Evolutionary conservation across 2,797 vertebrate species (phyloP), one percentile per base, ranked within the genome.

Genomic region (Chelon auratus): DNA sequence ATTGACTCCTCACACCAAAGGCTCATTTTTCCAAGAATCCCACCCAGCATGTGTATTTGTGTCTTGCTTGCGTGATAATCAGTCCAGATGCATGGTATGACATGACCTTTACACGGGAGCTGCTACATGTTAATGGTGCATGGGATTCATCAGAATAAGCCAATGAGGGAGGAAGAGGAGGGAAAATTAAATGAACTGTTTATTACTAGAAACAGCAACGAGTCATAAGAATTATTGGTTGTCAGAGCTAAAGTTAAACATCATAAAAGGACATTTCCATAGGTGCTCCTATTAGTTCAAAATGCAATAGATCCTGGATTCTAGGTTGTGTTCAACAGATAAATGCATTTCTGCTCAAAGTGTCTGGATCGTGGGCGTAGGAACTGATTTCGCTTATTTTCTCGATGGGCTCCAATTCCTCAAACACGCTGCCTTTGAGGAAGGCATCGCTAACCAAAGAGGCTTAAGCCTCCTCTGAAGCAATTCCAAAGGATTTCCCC

Each of bases 401-500:
- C 85, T 85, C 84, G 59, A 77, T 81, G 79, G 82, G 82, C 84
- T 84, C 78, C 75, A 65, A 67, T 83, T 85, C 87, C 84, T 89
- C 84, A 90, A 90, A 85, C 85, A 91, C 74, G 78, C 77, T 72
- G 85, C 84, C 90, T 93, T 93, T 90, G 93, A 91, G 90, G 78
- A 88, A 87, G 84, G 83, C 84, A 86, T 89, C 78, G 48, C 82
- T 78, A 88, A 89, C 89, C 87, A 94, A 93, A 94, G 90, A 90
- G 88, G 93, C 91, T 93, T 94, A 93, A 80, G 79, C 82, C 87
- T 92, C 80, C 90, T 94, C 91, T 92, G 93, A 94, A 93, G 93
- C 90, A 82, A 86, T 93, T 94, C 92, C 93, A 94, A 90, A 92
- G 91, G 91, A 92, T 93, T 94, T 93, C 88, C 91, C 84, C 84